A percentile compares a stretch with the other conserved stretches of the same genome.
These are phyloP conservation scores for Ditula angustiorana DNA, from an alignment of 2,888 invertebrate genomes.

Conservation along the genomic window DNA sequence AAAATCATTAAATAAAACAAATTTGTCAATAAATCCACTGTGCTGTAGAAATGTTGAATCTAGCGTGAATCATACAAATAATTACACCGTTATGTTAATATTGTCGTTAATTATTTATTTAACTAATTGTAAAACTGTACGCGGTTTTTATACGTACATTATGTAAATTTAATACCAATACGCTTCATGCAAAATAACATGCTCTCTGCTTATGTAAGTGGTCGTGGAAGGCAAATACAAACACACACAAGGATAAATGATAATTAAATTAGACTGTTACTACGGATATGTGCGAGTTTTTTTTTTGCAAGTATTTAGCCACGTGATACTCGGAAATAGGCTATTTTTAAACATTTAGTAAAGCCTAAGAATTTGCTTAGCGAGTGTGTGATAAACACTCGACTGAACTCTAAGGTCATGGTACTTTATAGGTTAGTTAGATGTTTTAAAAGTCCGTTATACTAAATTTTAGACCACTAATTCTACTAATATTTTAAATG, in stretches of 20 bases:
- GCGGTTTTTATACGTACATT: background rate
- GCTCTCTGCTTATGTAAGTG: conserved; percentile 23
- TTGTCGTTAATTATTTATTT: no score
- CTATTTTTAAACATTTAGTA: conserved; percentile 5
- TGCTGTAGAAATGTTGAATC: background rate
- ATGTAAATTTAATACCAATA: background rate
- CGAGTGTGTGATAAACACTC: no score
- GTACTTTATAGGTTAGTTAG: no score
- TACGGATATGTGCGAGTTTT: conserved; percentile 21
- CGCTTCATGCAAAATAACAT: conserved; percentile 24
- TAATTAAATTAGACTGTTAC: conserved; percentile 34
- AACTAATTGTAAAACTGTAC: no score
- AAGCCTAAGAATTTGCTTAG: background rate
- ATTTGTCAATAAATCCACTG: background rate
- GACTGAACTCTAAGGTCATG: no score
- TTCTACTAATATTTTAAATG: no score
- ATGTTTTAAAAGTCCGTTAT: no score
- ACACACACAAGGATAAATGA: conserved; percentile 17
- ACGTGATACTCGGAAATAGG: conserved; percentile 26
- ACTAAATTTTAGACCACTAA: no score
- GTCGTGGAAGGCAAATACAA: background rate
- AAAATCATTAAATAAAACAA: background rate
- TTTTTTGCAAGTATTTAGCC: background rate
- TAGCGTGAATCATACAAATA: no score
- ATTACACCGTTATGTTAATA: no score